These are phyloP conservation scores for Caenorhabditis japonica DNA, from an alignment of 2,888 invertebrate genomes.

Conservation along the genomic window DNA sequence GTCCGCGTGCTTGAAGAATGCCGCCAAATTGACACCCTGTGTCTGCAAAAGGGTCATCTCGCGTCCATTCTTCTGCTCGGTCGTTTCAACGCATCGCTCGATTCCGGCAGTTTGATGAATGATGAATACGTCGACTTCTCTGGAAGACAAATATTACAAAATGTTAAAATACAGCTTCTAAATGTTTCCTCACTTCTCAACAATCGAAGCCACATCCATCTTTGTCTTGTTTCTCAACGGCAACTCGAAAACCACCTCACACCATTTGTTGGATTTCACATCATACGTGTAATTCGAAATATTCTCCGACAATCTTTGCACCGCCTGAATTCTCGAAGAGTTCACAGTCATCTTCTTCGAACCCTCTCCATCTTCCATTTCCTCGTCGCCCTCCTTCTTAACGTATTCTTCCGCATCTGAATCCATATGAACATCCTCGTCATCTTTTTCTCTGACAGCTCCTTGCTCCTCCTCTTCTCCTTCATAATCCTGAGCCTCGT, in stretches of 20 bases:
- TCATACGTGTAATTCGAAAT: constrained; percentile 84
- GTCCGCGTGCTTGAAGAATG: constrained; percentile 88
- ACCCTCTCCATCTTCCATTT: constrained; percentile 53
- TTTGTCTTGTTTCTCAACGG: constrained; percentile 80
- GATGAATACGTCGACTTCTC: constrained; percentile 81
- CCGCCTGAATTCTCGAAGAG: constrained; percentile 25
- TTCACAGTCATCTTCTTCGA: constrained; percentile 29
- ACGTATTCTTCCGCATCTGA: constrained; percentile 42
- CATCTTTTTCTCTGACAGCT: constrained; percentile 80
- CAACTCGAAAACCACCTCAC: constrained; percentile 84
- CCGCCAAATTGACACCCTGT: constrained; percentile 91
- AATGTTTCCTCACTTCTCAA: constrained; percentile 79
- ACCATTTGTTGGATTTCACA: constrained; percentile 86
- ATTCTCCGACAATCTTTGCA: constrained; percentile 36
- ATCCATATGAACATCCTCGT: constrained; percentile 73
- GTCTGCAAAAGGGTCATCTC: constrained; percentile 84
- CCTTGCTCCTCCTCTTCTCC: constrained; percentile 73
- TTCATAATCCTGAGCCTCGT: constrained; percentile 75
- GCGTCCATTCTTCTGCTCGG: constrained; percentile 78
- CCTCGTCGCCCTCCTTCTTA: constrained; percentile 79
- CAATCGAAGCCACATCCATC: constrained; percentile 85
- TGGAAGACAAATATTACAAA: constrained; percentile 29
- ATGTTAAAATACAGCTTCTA: background rate
- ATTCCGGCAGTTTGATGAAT: constrained; percentile 86
- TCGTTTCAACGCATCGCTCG: constrained; percentile 87